These are phyloP conservation scores for Drosophila siamana DNA, from an alignment of 2,888 invertebrate species.

Conservation along the genomic window DNA sequence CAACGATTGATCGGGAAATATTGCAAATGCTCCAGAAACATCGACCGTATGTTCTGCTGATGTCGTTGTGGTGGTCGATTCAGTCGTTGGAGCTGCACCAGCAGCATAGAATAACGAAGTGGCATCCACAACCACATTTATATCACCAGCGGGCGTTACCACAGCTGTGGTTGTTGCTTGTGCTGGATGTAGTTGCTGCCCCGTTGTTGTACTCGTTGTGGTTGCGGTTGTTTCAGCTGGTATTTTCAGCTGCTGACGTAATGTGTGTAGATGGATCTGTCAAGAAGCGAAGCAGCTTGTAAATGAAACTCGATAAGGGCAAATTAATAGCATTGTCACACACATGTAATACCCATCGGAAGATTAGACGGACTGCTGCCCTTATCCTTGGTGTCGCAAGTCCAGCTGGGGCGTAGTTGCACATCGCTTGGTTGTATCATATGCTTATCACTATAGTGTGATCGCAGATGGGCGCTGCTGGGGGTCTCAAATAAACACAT, in stretches of 20 bases:
- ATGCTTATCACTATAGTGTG: conserved; percentile 74
- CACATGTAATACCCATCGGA: conserved; percentile 67
- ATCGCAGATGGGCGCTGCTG: conserved; percentile 55
- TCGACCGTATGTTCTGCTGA: conserved; percentile 9
- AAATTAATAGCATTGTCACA: conserved; percentile 1
- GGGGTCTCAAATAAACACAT: conserved; percentile 77
- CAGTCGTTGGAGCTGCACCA: conserved; percentile 1
- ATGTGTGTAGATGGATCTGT: conserved; percentile 47
- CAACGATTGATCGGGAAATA: conserved; percentile 49
- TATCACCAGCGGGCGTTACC: conserved; percentile 37
- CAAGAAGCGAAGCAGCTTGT: conserved; percentile 26
- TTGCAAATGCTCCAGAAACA: conserved; percentile 28
- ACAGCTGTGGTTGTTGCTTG: conserved; percentile 44
- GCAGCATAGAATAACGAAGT: conserved; percentile 60
- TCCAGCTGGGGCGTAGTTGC: conserved; percentile 73
- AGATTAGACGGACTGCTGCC: conserved; percentile 9
- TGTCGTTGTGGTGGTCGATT: background rate
- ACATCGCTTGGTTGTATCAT: conserved; percentile 68
- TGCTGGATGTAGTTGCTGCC: conserved; percentile 9
- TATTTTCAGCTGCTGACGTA: background rate
- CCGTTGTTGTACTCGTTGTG: background rate
- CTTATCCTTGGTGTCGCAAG: conserved; percentile 14
- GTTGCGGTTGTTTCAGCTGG: background rate
- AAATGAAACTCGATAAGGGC: background rate
- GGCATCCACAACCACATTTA: conserved; percentile 66